Evolutionary conservation across 2,888 invertebrate species (phyloP).

Genomic region (Scrobipalpa costella): DNA sequence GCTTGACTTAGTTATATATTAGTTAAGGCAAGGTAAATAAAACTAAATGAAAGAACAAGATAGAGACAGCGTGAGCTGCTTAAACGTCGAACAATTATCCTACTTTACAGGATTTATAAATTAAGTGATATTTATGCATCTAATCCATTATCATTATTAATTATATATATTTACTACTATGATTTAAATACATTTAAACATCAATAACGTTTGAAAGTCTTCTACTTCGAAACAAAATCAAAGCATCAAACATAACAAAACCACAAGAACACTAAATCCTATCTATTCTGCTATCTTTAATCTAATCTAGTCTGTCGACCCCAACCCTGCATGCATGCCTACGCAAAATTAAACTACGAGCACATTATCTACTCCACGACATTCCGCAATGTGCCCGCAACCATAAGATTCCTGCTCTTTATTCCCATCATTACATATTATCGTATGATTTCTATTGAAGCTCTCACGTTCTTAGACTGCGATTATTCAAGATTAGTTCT

Average conservation of each 20-base stretch:
- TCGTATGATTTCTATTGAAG: background rate
- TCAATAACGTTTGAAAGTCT: too few relatives aligned
- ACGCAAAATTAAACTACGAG: constrained; percentile 6
- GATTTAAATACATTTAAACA: too few relatives aligned
- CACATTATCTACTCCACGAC: constrained; percentile 4
- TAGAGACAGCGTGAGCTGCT: too few relatives aligned
- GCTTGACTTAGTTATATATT: background rate
- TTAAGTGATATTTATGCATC: too few relatives aligned
- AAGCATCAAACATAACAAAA: background rate
- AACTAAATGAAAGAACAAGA: too few relatives aligned
- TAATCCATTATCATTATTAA: too few relatives aligned
- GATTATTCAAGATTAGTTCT: constrained; percentile 4
- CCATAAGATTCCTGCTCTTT: background rate
- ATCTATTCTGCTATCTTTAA: background rate
- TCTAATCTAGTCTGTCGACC: constrained; percentile 8
- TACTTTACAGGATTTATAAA: too few relatives aligned
- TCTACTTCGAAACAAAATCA: too few relatives aligned
- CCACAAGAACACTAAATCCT: background rate
- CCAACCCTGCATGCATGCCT: constrained; percentile 9
- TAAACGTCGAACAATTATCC: too few relatives aligned
- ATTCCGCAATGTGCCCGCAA: background rate
- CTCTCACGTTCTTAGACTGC: background rate
- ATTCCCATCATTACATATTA: constrained; percentile 6
- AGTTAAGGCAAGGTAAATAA: background rate
- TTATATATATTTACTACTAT: too few relatives aligned